Evolutionary conservation across 2,797 vertebrate genomes (phyloP), one percentile per base, ranked within the genome.

Genomic region (Scarus forsteni): DNA sequence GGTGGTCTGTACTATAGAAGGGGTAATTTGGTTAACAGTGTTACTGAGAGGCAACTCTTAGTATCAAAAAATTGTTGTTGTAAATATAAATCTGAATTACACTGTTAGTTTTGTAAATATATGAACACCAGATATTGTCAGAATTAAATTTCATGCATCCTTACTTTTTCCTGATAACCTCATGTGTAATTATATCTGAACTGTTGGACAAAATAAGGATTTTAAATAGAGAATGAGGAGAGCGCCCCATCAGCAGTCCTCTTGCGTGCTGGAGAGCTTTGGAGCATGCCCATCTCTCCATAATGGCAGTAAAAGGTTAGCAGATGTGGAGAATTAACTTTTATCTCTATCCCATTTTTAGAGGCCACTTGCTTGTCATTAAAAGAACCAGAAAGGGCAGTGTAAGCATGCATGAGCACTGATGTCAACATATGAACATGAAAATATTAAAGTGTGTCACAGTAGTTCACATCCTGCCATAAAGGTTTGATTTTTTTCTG

Each of bases 271-370:
- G 27, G 53, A 57, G 53, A 68, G 66, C 51, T 61, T 61, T 59
- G 38, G 55, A 59, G 52, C 34, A 18, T 60, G 51, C 18, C 42
- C 49, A n/a, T 58, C n/a, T 62, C 74, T 52, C 57, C 18, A 70
- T 66, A 45, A 69, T 55, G 49, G 54, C 53, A 63, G 43, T 55
- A 35, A 79, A 76, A 67, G 59, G 57, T 75, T 70, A 69, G 59
- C 43, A 35, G 54, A 44, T 61, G 54, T 50, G 39, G n/a, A 65
- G 46, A 65, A 50, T 66, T 82, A 69, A 59, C 38, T 61, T 50
- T 71, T n/a, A 63, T n/a, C 19, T 66, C 62, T 2, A 34, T 35
- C 40, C 3, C 10, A 54, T 52, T 55, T 54, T 60, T 8, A 42
- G 14, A 74, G 58, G 35, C 40, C 13, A 59, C 9, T 49, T 7